Base-by-base conservation (phyloP, 1,140 invertebrate species). In the Drosophila virilis region DNA sequence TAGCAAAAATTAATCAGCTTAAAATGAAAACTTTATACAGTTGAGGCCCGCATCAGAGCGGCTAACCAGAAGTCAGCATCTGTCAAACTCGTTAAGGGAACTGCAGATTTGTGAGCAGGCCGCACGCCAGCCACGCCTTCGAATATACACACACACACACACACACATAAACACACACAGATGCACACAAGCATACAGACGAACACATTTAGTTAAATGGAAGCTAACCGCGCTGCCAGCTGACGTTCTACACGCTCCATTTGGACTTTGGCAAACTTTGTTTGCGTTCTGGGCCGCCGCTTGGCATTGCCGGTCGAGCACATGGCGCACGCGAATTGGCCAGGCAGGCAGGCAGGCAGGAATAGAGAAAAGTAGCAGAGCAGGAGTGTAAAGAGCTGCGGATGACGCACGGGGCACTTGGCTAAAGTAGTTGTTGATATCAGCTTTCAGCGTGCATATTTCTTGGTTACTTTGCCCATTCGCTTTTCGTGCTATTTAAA, bases 361-460 rank as follows among this genome's bases (percentile, higher is more conserved):
- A 0, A 22, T 12, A 42, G 40, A 42, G 40, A 42, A 28, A 28
- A 28, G 22, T 28, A 28, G 5, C 22, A 5, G 22, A 4, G 22
- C 22, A 28, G 22, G 22, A 22, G 22, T 5, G 22, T 60, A n/a
- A 7, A n/a, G 58, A 40, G 38, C 43, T 10, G 45, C 33, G 54
- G 32, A 54, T 61, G 32, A n/a, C n/a, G 38, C 33, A 45, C 13
- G 42, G 40, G 37, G 42, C 74, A 73, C 65, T 68, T 65, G 72
- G 35, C 52, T 60, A 72, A 70, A 83, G 77, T 83, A 86, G 83
- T 79, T 83, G 69, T 67, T 83, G 83, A 89, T 88, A 88, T 89
- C 83, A 69, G 69, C 83, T 88, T 88, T 88, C 84, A 83, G 77
- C 71, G 42, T 45, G 70, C 54, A 57, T 72, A 45, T 42, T 42